Evolutionary conservation across 2,113 vertebrate species (phyloP), one percentile per base, ranked within the genome.

Genomic region (Hepsetus odoe): DNA sequence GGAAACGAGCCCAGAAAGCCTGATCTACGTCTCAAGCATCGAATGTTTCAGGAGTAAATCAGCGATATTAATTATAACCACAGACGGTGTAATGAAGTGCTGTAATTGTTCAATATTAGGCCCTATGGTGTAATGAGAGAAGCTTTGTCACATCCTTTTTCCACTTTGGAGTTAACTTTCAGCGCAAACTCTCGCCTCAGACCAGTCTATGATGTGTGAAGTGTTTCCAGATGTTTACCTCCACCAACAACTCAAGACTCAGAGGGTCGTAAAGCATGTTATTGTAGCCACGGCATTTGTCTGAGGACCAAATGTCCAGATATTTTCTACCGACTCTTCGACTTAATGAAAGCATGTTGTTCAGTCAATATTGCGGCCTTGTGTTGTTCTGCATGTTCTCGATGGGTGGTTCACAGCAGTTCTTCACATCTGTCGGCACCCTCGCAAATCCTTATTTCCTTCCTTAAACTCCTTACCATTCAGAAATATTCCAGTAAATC

Each of bases 151-250:
- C 35, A 69, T 77, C 72, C 76, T 78, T 59, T 72, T 78, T 80
- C 77, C 70, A 40, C 32, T 66, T 75, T 67, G 72, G 68, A 79
- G 79, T 74, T 74, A 70, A 74, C 53, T 69, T 68, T 76, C 66
- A 79, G 38, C 35, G 26, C 30, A 73, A 77, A 75, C 69, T 79
- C 84, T 83, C 78, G 74, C 74, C 76, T 87, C 84, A 89, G 90
- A 91, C 86, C 84, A 81, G 87, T 86, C 80, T 85, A 56, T 82
- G 81, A 85, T 62, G 56, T 85, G 89, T 82, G 84, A 93, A 94
- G 89, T 85, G 84, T 69, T 93, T 92, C 89, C 91, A 92, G 88
- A 88, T 90, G 88, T 74, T 83, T 84, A 88, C 65, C 81, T 88
- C 73, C 81, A 81, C 85, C 77, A 80, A 87, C 82, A 88, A 83